These are phyloP conservation scores for Entelurus aequoreus DNA, from an alignment of 2,113 vertebrate genomes.

Conservation along the genomic window DNA sequence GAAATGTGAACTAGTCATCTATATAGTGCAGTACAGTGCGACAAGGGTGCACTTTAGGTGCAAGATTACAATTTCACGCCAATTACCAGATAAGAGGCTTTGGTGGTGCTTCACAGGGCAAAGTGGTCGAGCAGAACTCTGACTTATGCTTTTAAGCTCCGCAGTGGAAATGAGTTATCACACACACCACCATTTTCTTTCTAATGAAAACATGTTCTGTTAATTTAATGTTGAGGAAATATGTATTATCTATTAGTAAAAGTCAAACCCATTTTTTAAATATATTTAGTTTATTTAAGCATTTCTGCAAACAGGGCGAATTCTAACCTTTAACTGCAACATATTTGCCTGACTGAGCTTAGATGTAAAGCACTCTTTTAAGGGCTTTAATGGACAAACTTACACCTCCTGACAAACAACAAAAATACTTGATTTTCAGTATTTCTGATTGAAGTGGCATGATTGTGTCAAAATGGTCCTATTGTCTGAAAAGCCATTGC, in stretches of 20 bases:
- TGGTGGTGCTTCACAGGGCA: constrained; percentile 23
- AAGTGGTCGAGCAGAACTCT: constrained; percentile 17
- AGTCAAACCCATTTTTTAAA: not conserved
- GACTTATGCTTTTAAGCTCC: constrained; percentile 55
- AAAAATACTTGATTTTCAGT: constrained; percentile 5
- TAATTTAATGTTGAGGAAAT: too few relatives aligned
- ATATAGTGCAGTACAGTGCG: too few relatives aligned
- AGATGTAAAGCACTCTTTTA: not conserved
- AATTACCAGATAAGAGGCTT: constrained; percentile 69
- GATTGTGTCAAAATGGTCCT: not conserved
- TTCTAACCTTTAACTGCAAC: not conserved
- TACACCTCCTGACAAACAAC: not conserved
- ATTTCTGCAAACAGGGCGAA: not conserved
- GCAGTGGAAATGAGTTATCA: constrained; percentile 52
- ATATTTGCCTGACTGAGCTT: not conserved
- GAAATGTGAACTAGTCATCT: too few relatives aligned
- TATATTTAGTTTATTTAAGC: not conserved
- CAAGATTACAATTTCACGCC: constrained; percentile 56
- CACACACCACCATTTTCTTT: not conserved
- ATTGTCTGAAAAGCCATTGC: constrained; percentile 6
- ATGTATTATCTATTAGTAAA: not conserved
- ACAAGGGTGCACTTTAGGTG: constrained; percentile 22
- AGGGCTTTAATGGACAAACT: too few relatives aligned
- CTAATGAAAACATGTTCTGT: too few relatives aligned
- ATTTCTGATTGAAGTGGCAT: constrained; percentile 7